Evolutionary conservation across 2,888 invertebrate genomes (phyloP).

Genomic region (Scaptodrosophila latifasciaeformis): DNA sequence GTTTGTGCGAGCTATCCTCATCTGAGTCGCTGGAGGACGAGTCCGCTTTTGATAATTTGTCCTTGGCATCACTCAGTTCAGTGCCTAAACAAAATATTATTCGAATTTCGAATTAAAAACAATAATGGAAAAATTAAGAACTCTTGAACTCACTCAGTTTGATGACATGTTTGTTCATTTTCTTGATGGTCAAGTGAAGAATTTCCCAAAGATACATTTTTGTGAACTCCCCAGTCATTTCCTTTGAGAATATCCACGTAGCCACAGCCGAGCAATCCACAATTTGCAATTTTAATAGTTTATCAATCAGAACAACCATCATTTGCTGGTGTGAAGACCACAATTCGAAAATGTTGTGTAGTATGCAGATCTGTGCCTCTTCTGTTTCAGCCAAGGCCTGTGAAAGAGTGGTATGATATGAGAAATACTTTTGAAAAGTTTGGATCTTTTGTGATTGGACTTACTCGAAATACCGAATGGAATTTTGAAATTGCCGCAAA

Average conservation of each 20-base stretch:
- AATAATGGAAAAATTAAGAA: not conserved
- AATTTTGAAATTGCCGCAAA: slow-evolving; percentile 99
- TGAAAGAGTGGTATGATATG: too few relatives aligned
- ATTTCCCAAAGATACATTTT: slow-evolving; percentile 98
- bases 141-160: slow-evolving; percentile 82
- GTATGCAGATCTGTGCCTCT: slow-evolving; percentile 95
- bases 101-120: not conserved
- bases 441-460: too few relatives aligned
- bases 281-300: slow-evolving; percentile 97
- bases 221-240: slow-evolving; percentile 93
- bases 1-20: slow-evolving; percentile 79
- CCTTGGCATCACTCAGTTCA: slow-evolving; percentile 89
- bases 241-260: slow-evolving; percentile 97
- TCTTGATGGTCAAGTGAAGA: slow-evolving; percentile 94
- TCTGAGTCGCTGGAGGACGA: slow-evolving; percentile 89
- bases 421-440: too few relatives aligned
- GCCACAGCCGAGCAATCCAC: slow-evolving; percentile 98
- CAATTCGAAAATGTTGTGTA: slow-evolving; percentile 94
- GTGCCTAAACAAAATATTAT: slow-evolving; percentile 75
- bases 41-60: slow-evolving; percentile 89
- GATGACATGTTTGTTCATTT: slow-evolving; percentile 96
- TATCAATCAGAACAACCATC: slow-evolving; percentile 96
- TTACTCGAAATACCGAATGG: slow-evolving; percentile 90
- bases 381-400: slow-evolving; percentile 93
- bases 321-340: slow-evolving; percentile 98